These are phyloP conservation scores for Azorinus chamasolen DNA, from an alignment of 2,888 invertebrate genomes.

Conservation along the genomic window DNA sequence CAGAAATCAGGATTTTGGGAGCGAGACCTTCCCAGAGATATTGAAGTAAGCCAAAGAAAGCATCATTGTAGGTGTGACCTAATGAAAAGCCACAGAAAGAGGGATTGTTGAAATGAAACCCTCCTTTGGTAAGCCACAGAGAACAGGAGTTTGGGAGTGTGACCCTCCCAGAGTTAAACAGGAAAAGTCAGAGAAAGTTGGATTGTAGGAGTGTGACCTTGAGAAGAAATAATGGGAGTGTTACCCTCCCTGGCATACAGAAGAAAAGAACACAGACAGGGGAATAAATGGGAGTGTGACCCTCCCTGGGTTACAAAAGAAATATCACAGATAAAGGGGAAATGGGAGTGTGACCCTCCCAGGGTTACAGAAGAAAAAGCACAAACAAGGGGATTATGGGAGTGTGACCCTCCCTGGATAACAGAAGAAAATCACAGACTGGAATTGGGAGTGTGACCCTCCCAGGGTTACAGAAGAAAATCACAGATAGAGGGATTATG, in stretches of 20 bases:
- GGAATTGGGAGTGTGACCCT: background rate
- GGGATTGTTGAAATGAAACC: too few species aligned
- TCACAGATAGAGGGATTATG: background rate
- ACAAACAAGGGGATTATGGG: background rate
- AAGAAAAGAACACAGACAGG: background rate
- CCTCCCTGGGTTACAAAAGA: background rate
- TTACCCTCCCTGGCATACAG: constrained; percentile 5
- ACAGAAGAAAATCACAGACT: too few species aligned
- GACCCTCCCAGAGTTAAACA: background rate
- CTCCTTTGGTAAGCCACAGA: too few species aligned
- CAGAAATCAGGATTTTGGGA: too few species aligned
- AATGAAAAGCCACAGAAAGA: too few species aligned
- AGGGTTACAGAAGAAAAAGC: background rate
- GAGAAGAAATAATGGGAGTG: constrained; percentile 5
- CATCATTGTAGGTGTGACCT: too few species aligned
- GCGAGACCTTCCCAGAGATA: too few species aligned
- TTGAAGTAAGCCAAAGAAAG: background rate
- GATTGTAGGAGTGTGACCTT: too few species aligned
- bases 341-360: constrained; percentile 15
- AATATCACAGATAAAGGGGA: background rate
- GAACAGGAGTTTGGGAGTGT: constrained; percentile 5
- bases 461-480: background rate
- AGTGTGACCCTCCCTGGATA: background rate
- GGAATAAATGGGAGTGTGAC: background rate
- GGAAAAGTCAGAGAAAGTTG: background rate